Conservation (phyloP, 2,113 vertebrate genomes). For the Oryzias woworae region DNA sequence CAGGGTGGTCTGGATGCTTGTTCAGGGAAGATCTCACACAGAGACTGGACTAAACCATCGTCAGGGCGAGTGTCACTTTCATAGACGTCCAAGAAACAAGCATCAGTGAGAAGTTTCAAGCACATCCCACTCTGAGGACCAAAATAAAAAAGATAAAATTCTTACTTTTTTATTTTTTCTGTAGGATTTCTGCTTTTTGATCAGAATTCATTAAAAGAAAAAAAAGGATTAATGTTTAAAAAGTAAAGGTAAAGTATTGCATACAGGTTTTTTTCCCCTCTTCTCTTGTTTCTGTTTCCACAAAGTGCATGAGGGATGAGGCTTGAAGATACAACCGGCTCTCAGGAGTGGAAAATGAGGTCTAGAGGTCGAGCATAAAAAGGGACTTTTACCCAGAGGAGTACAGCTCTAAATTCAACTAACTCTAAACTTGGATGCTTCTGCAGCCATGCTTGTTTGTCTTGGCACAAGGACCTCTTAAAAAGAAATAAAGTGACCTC, state of each 20-base stretch:
- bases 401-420: constrained; percentile 61
- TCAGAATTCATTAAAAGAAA: background rate
- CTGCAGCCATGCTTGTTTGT: constrained; percentile 71
- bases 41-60: background rate
- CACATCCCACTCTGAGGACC: constrained; percentile 23
- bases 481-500: constrained; percentile 41
- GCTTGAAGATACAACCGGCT: constrained; percentile 58
- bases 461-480: constrained; percentile 58
- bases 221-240: constrained; percentile 2
- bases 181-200: too few relatives aligned
- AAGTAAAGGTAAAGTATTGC: background rate
- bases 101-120: constrained; percentile 29
- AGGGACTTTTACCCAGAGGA: constrained; percentile 67
- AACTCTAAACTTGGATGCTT: constrained; percentile 70
- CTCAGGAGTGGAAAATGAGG: constrained; percentile 77
- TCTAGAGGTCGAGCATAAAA: constrained; percentile 70
- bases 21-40: constrained; percentile 4
- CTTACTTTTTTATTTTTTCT: too few relatives aligned
- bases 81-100: constrained; percentile 16
- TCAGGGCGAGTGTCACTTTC: constrained; percentile 24
- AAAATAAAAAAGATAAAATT: too few relatives aligned
- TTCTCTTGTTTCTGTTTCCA: constrained; percentile 31
- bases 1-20: constrained; percentile 23
- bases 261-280: background rate
- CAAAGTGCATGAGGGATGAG: constrained; percentile 49